phyloP scores from a whole-genome alignment of 2,113 vertebrate species.

The Cyanocitta stelleri region DNA sequence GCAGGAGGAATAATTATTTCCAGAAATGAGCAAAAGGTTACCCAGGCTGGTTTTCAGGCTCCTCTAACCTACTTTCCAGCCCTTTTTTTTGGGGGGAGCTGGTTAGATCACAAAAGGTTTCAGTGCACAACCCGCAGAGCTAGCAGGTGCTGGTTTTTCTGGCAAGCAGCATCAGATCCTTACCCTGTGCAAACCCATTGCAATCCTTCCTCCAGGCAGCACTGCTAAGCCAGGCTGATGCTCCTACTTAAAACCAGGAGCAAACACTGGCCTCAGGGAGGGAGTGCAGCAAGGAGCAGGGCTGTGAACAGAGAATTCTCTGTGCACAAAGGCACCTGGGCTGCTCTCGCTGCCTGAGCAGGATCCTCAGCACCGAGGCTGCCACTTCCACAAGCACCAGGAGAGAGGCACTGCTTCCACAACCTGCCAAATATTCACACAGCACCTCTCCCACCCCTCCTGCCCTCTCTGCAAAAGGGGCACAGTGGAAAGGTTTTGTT shows the following conservation, averaged over 20 bases:
- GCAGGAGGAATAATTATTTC: background rate
- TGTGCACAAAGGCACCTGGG: background rate
- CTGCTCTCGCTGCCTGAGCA: background rate
- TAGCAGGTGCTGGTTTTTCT: background rate
- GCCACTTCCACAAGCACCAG: background rate
- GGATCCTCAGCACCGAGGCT: rapidly evolving
- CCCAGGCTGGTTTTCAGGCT: background rate
- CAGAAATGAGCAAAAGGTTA: background rate
- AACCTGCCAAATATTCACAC: background rate
- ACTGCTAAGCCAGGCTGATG: background rate
- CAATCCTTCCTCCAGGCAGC: background rate
- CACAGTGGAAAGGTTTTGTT: background rate
- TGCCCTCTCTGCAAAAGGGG: background rate
- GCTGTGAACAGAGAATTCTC: background rate
- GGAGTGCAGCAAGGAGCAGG: background rate
- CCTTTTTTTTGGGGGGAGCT: background rate
- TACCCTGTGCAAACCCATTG: background rate
- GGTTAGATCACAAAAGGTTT: background rate
- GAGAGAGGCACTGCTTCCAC: rapidly evolving
- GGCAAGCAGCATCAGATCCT: background rate
- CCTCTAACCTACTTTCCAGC: background rate
- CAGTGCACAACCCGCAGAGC: background rate
- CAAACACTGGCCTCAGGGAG: background rate
- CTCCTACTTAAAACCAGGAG: background rate
- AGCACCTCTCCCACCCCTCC: background rate